phyloP scores from a whole-genome alignment of 2,888 invertebrate genomes.

The Cremastinae sp. region DNA sequence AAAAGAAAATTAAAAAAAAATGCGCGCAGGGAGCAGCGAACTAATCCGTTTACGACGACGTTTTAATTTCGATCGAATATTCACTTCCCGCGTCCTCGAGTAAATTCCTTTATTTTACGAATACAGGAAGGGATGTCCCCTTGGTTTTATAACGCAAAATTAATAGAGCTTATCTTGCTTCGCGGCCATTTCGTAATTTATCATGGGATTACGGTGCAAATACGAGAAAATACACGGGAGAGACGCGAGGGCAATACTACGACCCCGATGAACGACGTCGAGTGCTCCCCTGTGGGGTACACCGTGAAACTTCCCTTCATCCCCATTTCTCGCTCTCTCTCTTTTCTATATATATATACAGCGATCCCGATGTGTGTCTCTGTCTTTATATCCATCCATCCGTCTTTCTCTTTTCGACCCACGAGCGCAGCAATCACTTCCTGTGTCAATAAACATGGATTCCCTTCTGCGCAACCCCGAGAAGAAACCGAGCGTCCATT shows the following conservation, averaged over 20 bases:
- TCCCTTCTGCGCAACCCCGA: slow-evolving; percentile 61
- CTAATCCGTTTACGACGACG: slow-evolving; percentile 26
- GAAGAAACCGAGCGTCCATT: slow-evolving; percentile 44
- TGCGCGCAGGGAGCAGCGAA: background rate
- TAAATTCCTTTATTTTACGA: slow-evolving; percentile 20
- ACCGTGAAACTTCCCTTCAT: slow-evolving; percentile 59
- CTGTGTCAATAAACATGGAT: slow-evolving; percentile 78
- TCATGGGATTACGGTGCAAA: slow-evolving; percentile 80
- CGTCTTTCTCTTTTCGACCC: slow-evolving; percentile 46
- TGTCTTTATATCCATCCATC: background rate
- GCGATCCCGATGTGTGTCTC: slow-evolving; percentile 78
- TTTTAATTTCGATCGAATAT: slow-evolving; percentile 33
- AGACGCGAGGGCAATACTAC: slow-evolving; percentile 23
- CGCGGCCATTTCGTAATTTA: slow-evolving; percentile 76
- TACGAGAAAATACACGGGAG: slow-evolving; percentile 64
- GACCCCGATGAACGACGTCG: slow-evolving; percentile 53
- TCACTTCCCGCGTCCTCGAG: background rate
- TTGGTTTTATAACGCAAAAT: slow-evolving; percentile 78
- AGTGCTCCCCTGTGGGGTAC: slow-evolving; percentile 60
- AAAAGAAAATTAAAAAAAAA: slow-evolving; percentile 11
- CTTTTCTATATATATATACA: slow-evolving; percentile 66
- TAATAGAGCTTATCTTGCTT: slow-evolving; percentile 78
- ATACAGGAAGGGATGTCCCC: slow-evolving; percentile 12
- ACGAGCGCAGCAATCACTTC: slow-evolving; percentile 76
- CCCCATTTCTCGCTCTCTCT: slow-evolving; percentile 31